phyloP scores from a whole-genome alignment of 2,888 invertebrate species.

The Gastracanthus pulcherrimus region DNA sequence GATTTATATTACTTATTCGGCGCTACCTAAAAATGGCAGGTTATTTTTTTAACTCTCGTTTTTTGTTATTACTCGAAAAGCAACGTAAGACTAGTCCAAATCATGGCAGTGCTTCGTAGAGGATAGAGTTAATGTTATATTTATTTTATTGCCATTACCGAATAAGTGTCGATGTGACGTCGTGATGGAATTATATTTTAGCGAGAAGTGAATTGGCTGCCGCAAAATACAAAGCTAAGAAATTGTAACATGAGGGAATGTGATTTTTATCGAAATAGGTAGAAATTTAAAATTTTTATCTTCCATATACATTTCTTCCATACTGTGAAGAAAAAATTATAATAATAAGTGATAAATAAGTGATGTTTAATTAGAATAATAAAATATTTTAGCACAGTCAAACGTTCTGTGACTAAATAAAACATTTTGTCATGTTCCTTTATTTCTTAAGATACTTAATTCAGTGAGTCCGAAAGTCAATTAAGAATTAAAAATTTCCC shows the following conservation, averaged over 20 bases:
- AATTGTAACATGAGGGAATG: neutral
- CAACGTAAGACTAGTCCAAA: conserved; percentile 68
- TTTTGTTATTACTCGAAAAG: conserved; percentile 60
- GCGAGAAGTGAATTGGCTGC: conserved; percentile 7
- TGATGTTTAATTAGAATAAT: neutral
- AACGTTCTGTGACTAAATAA: too few species aligned
- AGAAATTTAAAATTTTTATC: neutral
- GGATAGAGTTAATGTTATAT: conserved; percentile 64
- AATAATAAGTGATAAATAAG: too few species aligned
- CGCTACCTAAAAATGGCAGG: conserved; percentile 50
- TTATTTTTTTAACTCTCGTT: conserved; percentile 7
- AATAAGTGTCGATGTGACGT: conserved; percentile 34
- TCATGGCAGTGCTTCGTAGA: conserved; percentile 75
- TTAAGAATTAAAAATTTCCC: too few species aligned
- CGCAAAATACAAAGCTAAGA: neutral
- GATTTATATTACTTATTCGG: conserved; percentile 32
- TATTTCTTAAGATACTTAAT: too few species aligned
- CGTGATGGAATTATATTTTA: conserved; percentile 8
- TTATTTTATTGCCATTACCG: conserved; percentile 70
- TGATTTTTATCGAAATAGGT: neutral
- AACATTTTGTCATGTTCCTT: too few species aligned
- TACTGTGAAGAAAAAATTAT: too few species aligned
- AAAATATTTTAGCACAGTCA: neutral
- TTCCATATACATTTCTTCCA: too few species aligned
- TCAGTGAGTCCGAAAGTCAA: too few species aligned